Conservation (phyloP, 2,797 vertebrate genomes). For the Pachyuromys duprasi region DNA sequence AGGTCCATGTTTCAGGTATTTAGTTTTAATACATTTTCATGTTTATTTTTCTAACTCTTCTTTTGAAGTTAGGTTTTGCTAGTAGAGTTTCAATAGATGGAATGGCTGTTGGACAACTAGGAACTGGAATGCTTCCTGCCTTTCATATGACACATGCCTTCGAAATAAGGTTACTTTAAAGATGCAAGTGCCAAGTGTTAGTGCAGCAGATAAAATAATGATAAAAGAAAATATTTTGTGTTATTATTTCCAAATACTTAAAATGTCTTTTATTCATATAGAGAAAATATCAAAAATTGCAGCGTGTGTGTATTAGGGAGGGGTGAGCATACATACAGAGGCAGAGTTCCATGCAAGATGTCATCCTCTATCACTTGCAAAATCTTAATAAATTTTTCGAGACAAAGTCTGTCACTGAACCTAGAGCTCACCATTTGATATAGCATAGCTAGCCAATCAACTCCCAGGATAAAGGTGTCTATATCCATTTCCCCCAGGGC, state of each 20-base stretch:
- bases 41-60: background rate
- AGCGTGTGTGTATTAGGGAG: background rate
- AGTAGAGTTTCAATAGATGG: background rate
- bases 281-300: background rate
- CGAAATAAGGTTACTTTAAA: background rate
- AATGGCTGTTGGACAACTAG: background rate
- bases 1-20: background rate
- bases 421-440: background rate
- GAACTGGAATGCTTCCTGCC: background rate
- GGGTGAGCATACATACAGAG: background rate
- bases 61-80: background rate
- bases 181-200: background rate
- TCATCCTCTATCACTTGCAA: background rate
- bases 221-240: conserved; percentile 38
- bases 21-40: conserved; percentile 4
- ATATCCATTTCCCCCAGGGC: background rate
- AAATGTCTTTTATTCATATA: background rate
- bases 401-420: background rate
- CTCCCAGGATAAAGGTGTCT: background rate
- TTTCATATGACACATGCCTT: background rate
- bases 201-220: background rate
- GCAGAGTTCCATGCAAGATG: background rate
- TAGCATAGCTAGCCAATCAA: background rate
- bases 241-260: background rate
- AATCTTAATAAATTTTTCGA: background rate